Percentiles rank a stretch among this genome's conserved stretches.
phyloP scores from a whole-genome alignment of 2,797 vertebrate genomes.

The Harpagifer antarcticus region DNA sequence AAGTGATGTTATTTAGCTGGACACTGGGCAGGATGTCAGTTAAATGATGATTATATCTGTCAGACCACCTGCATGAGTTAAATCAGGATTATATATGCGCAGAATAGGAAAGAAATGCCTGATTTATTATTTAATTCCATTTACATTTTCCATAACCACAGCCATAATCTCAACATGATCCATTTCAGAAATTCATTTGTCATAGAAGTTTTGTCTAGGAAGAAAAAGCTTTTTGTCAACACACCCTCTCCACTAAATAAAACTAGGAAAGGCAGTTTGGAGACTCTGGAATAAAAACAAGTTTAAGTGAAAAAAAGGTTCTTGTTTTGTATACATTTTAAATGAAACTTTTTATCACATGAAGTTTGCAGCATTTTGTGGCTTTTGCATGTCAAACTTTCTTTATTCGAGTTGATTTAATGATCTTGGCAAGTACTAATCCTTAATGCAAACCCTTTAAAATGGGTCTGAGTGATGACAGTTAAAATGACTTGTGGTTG shows the following conservation, averaged over 20 bases:
- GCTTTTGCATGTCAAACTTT: background rate
- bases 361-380: background rate
- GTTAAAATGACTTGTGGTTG: background rate
- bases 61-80: slow-evolving; percentile 37
- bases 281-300: background rate
- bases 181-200: fast-evolving
- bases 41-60: slow-evolving; percentile 15
- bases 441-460: background rate
- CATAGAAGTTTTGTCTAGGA: background rate
- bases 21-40: slow-evolving; percentile 51
- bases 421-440: background rate
- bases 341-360: background rate
- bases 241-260: background rate
- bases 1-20: slow-evolving; percentile 60
- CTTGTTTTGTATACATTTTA: background rate
- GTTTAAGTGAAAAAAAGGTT: too few relatives aligned
- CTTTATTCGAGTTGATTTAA: background rate
- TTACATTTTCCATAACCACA: background rate
- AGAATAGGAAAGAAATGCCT: background rate
- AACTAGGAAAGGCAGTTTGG: background rate
- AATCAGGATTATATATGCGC: background rate
- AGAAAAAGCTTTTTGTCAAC: background rate
- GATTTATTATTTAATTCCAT: background rate
- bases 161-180: background rate
- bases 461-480: background rate